Base-by-base conservation (phyloP, 2,888 invertebrate genomes). In the Axea sp. region DNA sequence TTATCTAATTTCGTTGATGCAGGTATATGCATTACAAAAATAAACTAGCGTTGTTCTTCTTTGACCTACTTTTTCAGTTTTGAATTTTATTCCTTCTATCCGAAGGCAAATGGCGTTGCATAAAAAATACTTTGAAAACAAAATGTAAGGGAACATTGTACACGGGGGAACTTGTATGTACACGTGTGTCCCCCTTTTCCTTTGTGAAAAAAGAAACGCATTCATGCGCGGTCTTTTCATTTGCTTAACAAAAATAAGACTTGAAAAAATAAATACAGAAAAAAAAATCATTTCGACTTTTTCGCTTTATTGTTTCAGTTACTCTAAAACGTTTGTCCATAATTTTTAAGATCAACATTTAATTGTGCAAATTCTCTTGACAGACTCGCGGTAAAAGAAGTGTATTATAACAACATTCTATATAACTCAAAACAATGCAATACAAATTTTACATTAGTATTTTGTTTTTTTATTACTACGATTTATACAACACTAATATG, bases 1-100 rank as follows among this genome's bases (percentile, higher is more conserved):
- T 68, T 57, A 49, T 41, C 41, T 49, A 67, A 67, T 67, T 67
- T 39, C n/a, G 26, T 49, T 49, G 49, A 57, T 67, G 60, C 15
- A 41, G 26, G 8, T 15, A 28, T 22, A 31, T 31, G 22, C 31
- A 14, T 31, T 22, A 57, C n/a, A 19, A 35, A 19, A 17, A 7
- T 4, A 3, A 41, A 22, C 12, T 0, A 5, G n/a, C 5, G 8
- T 0, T 14, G 14, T 43, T 15, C 30, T 51, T 15, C 24, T 35
- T 2, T 55, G 47, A 65, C 45, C 45, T 19, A 65, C 3, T 30
- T 65, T 37, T 45, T n/a, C 0, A 6, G 14, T 39, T 62, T 41
- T 24, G 24, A 51, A 33, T 51, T 51, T 33, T 26, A 17, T 8
- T 26, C 2, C 9, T 14, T 14, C 28, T 15, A 1, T 51, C 7